Evolutionary conservation across 2,888 invertebrate species (phyloP).

Genomic region (Nemotelus nigrinus): DNA sequence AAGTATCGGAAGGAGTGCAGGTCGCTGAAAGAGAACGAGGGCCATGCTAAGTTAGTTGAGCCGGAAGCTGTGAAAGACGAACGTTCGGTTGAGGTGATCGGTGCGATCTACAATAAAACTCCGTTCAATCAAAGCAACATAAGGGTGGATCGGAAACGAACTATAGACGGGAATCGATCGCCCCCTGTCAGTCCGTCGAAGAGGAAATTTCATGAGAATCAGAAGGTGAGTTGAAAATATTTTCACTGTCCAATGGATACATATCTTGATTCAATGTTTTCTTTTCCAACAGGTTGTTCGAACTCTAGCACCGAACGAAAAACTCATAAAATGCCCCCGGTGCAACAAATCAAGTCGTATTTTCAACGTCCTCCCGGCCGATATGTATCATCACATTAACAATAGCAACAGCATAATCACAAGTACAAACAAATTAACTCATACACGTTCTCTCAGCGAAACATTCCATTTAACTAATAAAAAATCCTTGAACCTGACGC

Average conservation of each 20-base stretch:
- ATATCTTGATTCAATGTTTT: slow-evolving; percentile 11
- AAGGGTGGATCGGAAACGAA: slow-evolving; percentile 36
- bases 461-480: slow-evolving; percentile 41
- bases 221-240: slow-evolving; percentile 48
- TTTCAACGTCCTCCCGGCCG: slow-evolving; percentile 37
- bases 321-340: slow-evolving; percentile 49
- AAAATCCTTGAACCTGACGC: no score
- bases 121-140: slow-evolving; percentile 47
- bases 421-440: slow-evolving; percentile 30
- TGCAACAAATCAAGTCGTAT: slow-evolving; percentile 51
- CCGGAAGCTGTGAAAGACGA: neutral
- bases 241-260: neutral
- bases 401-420: slow-evolving; percentile 16
- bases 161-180: slow-evolving; percentile 31
- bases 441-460: slow-evolving; percentile 1
- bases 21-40: slow-evolving; percentile 47
- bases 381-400: slow-evolving; percentile 35
- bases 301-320: slow-evolving; percentile 45
- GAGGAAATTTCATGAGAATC: slow-evolving; percentile 51
- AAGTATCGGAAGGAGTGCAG: slow-evolving; percentile 36
- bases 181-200: slow-evolving; percentile 53
- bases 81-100: neutral
- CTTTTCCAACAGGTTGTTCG: slow-evolving; percentile 45
- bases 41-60: neutral
- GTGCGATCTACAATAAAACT: neutral